These are phyloP conservation scores for Pollenia amentaria DNA, from an alignment of 2,888 invertebrate genomes.

Conservation along the genomic window DNA sequence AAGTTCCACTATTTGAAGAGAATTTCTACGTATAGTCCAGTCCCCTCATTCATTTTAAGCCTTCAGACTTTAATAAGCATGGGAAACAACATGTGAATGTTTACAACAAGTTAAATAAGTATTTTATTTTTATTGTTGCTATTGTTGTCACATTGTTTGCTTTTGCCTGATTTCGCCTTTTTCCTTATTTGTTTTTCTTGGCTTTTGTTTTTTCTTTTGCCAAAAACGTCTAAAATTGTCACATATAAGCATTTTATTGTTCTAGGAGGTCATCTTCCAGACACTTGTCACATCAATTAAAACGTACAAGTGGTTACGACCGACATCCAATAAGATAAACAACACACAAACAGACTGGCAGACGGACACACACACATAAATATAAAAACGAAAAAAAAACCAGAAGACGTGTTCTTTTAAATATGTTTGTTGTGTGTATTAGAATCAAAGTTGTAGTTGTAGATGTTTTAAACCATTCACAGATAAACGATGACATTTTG, in stretches of 20 bases:
- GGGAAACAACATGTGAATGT: background rate
- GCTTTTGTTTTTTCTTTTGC: conserved; percentile 25
- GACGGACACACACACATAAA: background rate
- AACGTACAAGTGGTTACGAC: conserved; percentile 71
- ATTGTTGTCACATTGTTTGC: background rate
- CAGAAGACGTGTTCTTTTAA: conserved; percentile 25
- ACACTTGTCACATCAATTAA: conserved; percentile 84
- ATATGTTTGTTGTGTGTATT: background rate
- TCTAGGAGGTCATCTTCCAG: conserved; percentile 81
- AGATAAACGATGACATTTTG: conserved; percentile 71
- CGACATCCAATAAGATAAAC: background rate
- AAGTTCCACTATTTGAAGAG: background rate
- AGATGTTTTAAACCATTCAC: conserved; percentile 55
- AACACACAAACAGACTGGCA: conserved; percentile 3
- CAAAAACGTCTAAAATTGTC: conserved; percentile 54
- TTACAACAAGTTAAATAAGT: conserved; percentile 28
- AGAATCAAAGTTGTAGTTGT: conserved; percentile 40
- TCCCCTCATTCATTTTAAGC: background rate
- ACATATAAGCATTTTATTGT: conserved; percentile 71
- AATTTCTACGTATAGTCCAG: background rate
- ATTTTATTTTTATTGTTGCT: conserved; percentile 31
- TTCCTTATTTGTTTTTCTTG: conserved; percentile 8
- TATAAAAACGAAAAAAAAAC: background rate
- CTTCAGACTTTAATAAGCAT: background rate
- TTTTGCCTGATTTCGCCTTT: conserved; percentile 13